These are phyloP conservation scores for Ambastaia sidthimunki DNA, from an alignment of 2,797 vertebrate genomes.

Conservation along the genomic window DNA sequence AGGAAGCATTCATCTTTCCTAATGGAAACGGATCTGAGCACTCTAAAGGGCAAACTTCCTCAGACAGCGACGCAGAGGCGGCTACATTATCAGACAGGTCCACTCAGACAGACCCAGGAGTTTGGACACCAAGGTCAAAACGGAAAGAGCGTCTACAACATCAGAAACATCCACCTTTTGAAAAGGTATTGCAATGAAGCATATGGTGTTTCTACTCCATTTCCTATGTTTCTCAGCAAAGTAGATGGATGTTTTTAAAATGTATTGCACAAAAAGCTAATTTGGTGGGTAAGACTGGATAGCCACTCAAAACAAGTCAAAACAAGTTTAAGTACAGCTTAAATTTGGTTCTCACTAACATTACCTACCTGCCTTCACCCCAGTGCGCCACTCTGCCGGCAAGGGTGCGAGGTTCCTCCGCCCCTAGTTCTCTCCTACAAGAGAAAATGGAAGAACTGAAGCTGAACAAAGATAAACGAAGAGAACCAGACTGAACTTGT, in stretches of 20 bases:
- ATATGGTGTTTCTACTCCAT: background rate
- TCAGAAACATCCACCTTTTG: constrained; percentile 53
- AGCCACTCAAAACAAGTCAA: background rate
- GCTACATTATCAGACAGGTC: constrained; percentile 65
- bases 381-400: constrained; percentile 53
- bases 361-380: constrained; percentile 31
- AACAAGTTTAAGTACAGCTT: background rate
- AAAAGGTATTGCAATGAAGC: constrained; percentile 66
- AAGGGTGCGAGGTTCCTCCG: constrained; percentile 71
- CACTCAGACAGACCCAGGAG: constrained; percentile 79
- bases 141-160: constrained; percentile 62
- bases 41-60: constrained; percentile 57
- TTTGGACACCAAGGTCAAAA: constrained; percentile 70
- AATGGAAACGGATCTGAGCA: constrained; percentile 68
- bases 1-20: constrained; percentile 80
- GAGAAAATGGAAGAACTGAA: constrained; percentile 81
- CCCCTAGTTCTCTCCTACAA: constrained; percentile 74
- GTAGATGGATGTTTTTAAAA: background rate
- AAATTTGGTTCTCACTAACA: constrained; percentile 16
- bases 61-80: constrained; percentile 57
- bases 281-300: constrained; percentile 1
- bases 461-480: constrained; percentile 79
- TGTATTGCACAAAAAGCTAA: background rate
- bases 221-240: background rate
- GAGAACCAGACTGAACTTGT: constrained; percentile 76